Base-by-base conservation (phyloP, 2,888 invertebrate genomes). In the Pinctada fucata region DNA sequence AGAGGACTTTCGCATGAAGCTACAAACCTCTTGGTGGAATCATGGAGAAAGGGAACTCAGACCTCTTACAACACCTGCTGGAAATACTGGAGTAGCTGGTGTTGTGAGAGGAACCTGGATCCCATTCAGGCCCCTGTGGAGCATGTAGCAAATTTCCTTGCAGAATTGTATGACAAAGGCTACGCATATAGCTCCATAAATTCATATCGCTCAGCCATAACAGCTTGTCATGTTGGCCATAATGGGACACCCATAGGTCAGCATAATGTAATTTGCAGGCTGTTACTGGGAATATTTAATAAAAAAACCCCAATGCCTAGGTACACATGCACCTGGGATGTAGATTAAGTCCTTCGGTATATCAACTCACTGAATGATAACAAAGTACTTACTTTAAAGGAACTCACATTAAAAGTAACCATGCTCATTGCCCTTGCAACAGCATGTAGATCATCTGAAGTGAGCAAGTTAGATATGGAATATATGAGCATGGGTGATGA, bases 71-170 rank as follows among this genome's bases (percentile, higher is more conserved):
- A 66, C 8, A 16, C 16, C 16, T 13, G 16, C 16, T 66, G 8
- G 66, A 13, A 66, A 31, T 16, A 68, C 68, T 68, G 68, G 68
- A 47, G 47, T 45, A 47, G 31, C 47, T 68, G 68, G 68, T 68
- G 68, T 68, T 31, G 68, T 68, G 45, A 47, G 47, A 13, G 68
- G 68, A 31, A 68, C 13, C 8, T 58, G 58, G 58, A 58, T 58
- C 58, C 58, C 58, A 58, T 58, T 58, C 58, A 58, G 13, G 58
- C 58, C 58, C 58, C 6, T 58, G 58, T 58, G 58, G 13, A 58
- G 13, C 58, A 58, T 6, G 58, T 58, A 58, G 58, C 6, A 58
- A 58, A 58, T 58, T 58, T 58, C 58, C 13, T 58, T 10, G 58
- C 58, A 10, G 13, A 58, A 6, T 58, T 58, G 13, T 58, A 58